Evolutionary conservation across 2,113 vertebrate genomes (phyloP), one percentile per base, ranked within the genome.

Genomic region (Mesembrinibis cayennensis): DNA sequence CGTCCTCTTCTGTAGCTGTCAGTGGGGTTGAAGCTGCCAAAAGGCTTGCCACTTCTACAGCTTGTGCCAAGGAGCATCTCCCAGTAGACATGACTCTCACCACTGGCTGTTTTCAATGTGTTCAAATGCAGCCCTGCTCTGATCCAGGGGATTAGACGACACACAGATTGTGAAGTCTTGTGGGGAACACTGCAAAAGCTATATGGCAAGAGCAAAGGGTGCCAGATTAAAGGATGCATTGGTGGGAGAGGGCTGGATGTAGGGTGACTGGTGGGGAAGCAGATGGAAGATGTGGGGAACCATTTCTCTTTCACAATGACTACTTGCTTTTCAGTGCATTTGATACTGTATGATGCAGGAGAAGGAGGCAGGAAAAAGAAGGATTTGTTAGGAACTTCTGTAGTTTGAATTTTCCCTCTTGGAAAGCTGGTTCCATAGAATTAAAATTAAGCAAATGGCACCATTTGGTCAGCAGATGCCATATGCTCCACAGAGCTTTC

Each of bases 111-210:
- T 55, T 40, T 50, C 44, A 63, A 12, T 2, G 30, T 38, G 17
- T 22, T 81, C 45, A 36, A 42, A 30, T 32, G 58, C 49, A 63
- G 19, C 29, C 36, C 58, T 56, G 20, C 10, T 34, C 73, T 53
- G 50, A 66, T 20, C 18, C 65, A 62, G 55, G n/a, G 34, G 10
- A 14, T 34, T 10, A 62, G n/a, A n/a, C 32, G 72, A 21, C 38
- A 45, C 6, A 9, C 0, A 2, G 42, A 21, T 17, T 32, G 10
- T 26, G 16, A 61, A 85, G 2, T 2, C 23, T 42, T 42, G 5
- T 30, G 30, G 4, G 14, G 20, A 6, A 9, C 20, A 14, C 18
- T 49, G 4, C 6, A 53, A 55, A 80, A 72, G 9, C 36, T 71
- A 6, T 7, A 13, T 19, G 45, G 16, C 11, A 32, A 74, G 23